Conservation (phyloP, 2,113 vertebrate species). For the Ceratotherium simum region DNA sequence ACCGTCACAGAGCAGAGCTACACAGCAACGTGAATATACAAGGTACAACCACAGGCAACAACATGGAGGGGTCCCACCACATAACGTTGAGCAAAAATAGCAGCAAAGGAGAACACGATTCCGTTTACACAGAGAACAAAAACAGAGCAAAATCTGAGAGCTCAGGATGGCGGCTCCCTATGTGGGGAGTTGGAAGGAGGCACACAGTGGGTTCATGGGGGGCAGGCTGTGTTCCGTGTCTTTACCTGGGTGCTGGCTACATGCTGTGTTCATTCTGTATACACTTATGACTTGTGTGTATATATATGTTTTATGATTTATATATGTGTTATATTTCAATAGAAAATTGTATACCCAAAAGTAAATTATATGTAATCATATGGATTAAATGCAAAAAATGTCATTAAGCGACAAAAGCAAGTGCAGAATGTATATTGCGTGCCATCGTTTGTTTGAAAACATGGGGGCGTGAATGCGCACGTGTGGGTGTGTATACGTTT, state of each 20-base stretch:
- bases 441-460: neutral
- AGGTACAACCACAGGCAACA: neutral
- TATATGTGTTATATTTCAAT: neutral
- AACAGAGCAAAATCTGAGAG: neutral
- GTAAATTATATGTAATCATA: neutral
- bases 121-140: neutral
- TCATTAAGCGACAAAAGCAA: neutral
- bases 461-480: neutral
- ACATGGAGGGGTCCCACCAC: neutral
- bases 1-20: too few species aligned
- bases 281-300: too few species aligned
- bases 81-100: neutral
- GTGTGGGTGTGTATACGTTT: too few species aligned
- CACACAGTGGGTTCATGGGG: rapidly evolving
- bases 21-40: neutral
- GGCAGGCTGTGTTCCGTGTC: too few species aligned
- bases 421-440: neutral
- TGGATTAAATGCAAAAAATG: neutral
- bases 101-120: neutral
- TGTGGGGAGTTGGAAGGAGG: neutral
- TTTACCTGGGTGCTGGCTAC: neutral
- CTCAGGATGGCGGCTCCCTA: too few species aligned
- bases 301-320: neutral
- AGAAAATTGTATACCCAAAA: neutral
- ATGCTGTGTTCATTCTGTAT: neutral